These are phyloP conservation scores for Aleiodes alternator DNA, from an alignment of 2,888 invertebrate genomes.

Conservation along the genomic window DNA sequence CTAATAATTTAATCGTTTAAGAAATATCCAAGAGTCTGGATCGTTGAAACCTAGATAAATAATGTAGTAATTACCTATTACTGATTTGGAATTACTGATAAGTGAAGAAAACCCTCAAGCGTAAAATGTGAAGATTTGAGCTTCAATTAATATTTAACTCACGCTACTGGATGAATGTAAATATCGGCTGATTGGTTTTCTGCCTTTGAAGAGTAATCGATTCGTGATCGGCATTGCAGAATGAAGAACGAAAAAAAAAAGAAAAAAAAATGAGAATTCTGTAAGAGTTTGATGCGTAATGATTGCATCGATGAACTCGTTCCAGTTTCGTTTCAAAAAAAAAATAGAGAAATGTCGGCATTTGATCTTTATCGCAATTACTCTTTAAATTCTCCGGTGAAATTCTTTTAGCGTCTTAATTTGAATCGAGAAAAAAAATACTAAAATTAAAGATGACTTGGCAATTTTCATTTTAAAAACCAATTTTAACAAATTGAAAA, in stretches of 20 bases:
- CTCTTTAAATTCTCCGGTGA: not conserved
- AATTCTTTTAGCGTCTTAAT: not conserved
- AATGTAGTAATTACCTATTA: too few relatives aligned
- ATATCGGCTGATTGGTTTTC: slow-evolving; percentile 17
- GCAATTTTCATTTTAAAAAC: not conserved
- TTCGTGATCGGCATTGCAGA: slow-evolving; percentile 39
- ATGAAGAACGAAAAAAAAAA: not conserved
- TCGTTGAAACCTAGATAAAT: too few relatives aligned
- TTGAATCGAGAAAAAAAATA: not conserved
- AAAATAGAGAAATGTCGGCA: slow-evolving; percentile 4
- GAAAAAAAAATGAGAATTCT: slow-evolving; percentile 14
- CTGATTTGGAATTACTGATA: not conserved
- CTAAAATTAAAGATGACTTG: not conserved
- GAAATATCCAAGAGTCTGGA: too few relatives aligned
- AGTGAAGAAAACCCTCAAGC: not conserved
- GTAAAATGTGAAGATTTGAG: not conserved
- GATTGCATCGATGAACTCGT: slow-evolving; percentile 30
- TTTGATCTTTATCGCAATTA: too few relatives aligned
- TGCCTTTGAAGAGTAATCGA: not conserved
- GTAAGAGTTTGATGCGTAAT: slow-evolving; percentile 23
- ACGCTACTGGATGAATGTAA: slow-evolving; percentile 26
- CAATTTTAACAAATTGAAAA: slow-evolving; percentile 8
- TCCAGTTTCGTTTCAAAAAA: slow-evolving; percentile 14
- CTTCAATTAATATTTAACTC: slow-evolving; percentile 38
- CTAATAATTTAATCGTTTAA: too few relatives aligned